Evolutionary conservation across 2,113 vertebrate genomes (phyloP).

Genomic region (Siphamia tubifer): DNA sequence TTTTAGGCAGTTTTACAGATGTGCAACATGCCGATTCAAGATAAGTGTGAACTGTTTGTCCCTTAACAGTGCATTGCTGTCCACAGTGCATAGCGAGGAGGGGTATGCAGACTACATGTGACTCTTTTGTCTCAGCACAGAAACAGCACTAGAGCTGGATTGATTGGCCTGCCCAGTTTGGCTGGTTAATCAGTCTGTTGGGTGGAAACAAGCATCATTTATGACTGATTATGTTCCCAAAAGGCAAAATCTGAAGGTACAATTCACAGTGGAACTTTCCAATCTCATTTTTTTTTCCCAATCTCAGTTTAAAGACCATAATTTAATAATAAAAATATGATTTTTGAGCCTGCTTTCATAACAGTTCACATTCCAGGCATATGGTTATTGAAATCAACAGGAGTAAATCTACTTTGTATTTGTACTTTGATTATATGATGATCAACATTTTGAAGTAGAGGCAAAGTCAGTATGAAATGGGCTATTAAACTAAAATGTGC

Average conservation of each 20-base stretch:
- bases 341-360: conserved; percentile 1
- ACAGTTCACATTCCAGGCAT: conserved; percentile 7
- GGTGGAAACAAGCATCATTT: conserved; percentile 65
- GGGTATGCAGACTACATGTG: conserved; percentile 21
- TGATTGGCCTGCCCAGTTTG: conserved; percentile 68
- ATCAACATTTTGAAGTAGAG: too few relatives aligned
- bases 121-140: conserved; percentile 36
- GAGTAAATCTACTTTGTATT: too few relatives aligned
- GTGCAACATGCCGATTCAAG: too few relatives aligned
- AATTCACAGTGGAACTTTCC: conserved; percentile 52
- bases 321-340: conserved; percentile 11
- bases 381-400: neutral
- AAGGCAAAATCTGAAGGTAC: conserved; percentile 39
- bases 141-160: conserved; percentile 62
- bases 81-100: neutral
- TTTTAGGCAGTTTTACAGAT: too few relatives aligned
- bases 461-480: neutral
- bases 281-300: conserved; percentile 23
- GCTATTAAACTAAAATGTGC: too few relatives aligned
- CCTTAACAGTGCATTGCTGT: conserved; percentile 15
- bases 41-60: neutral
- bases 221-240: conserved; percentile 68
- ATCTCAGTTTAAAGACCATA: too few relatives aligned
- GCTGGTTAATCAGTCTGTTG: conserved; percentile 71
- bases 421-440: neutral